These are phyloP conservation scores for Sigmodon hispidus DNA, from an alignment of 2,113 vertebrate genomes.

Conservation along the genomic window DNA sequence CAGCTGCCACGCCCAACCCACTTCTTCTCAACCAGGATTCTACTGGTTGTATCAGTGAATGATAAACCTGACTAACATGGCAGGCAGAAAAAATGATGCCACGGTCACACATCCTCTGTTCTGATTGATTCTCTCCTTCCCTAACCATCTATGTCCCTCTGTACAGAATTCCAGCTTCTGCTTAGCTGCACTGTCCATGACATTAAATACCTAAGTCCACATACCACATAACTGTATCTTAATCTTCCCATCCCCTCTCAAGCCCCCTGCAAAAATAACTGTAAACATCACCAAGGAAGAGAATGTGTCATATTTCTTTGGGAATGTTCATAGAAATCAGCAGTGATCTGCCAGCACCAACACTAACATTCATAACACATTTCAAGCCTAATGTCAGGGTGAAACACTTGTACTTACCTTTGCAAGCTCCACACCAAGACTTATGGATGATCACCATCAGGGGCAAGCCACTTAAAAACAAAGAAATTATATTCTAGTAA, in stretches of 20 bases:
- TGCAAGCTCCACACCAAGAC: conserved; percentile 99
- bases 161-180: not conserved
- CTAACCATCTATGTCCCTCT: conserved; percentile 20
- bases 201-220: conserved; percentile 7
- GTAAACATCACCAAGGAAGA: not conserved
- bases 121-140: not conserved
- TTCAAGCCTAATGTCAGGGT: not conserved
- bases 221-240: not conserved
- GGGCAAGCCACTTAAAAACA: conserved; percentile 92
- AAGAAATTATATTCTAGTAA: conserved; percentile 52
- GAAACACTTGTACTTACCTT: conserved; percentile 87
- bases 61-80: not conserved
- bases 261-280: not conserved
- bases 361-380: not conserved
- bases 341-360: not conserved
- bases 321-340: conserved; percentile 5
- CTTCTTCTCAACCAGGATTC: not conserved
- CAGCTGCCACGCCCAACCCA: not conserved
- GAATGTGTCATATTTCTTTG: not conserved
- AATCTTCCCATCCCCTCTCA: not conserved
- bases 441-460: conserved; percentile 98
- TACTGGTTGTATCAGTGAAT: conserved; percentile 14
- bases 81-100: conserved; percentile 33
- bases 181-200: not conserved
- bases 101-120: not conserved